Evolutionary conservation across 1,140 invertebrate species (phyloP), one percentile per base, ranked within the genome.

Genomic region (Brachionus rotundiformis): DNA sequence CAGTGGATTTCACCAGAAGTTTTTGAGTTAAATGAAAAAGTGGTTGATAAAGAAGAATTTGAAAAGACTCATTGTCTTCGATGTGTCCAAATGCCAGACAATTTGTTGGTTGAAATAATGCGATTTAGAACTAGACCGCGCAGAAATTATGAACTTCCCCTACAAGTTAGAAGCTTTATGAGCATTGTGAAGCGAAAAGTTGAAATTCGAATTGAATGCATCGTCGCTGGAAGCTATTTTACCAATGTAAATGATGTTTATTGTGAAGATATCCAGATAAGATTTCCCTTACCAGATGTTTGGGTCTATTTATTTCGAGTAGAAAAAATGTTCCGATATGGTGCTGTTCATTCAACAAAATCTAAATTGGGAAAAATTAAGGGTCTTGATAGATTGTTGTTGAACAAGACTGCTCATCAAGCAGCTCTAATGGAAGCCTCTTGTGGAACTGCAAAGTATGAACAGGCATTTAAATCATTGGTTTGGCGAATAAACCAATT

Each of bases 251-350:
- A 19, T 54, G 44, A 61, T 29, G 33, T 81, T 13, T 41, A 95
- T 63, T 98, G 96, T 88, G 95, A 98, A 89, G 96, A 99, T 88
- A 96, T 99, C 49, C 93, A 94, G 85, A 93, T 99, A 44, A 91
- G 95, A 77, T 97, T 99, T 87, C 96, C 96, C 4, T 95, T 99
- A 83, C 98, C 98, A 27, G 97, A 99, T 89, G 94, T 93, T 85
- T 99, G 98, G 98, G 89, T 99, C 84, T 99, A 99, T 88, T 90
- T 98, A 84, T 99, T 99, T 89, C 91, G 98, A 82, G 95, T 98
- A 19, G 97, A 99, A 87, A 97, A 98, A 85, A 94, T 98, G 87
- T 98, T 98, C 89, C 91, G 96, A 85, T 98, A 98, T 87, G 98
- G 98, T n/a, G 98, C 96, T 3, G 94, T 98, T 0, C 98, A 99